Percentiles rank a stretch among this genome's conserved stretches.
These are phyloP conservation scores for Recurvirostra avosetta DNA, from an alignment of 2,113 vertebrate genomes.

Conservation along the genomic window DNA sequence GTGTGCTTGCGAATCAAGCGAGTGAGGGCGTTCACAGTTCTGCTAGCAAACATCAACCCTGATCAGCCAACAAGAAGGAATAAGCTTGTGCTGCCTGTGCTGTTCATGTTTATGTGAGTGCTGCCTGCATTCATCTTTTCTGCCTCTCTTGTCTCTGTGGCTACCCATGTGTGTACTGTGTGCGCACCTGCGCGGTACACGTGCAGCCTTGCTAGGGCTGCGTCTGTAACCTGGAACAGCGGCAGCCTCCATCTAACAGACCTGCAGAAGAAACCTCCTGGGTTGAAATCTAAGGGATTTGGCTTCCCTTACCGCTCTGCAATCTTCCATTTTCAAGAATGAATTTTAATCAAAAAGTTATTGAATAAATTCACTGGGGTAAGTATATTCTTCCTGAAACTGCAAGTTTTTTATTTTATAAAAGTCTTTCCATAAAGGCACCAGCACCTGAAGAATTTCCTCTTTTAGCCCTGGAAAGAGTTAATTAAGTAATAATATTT, in stretches of 20 bases:
- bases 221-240: background rate
- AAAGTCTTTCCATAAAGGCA: background rate
- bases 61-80: background rate
- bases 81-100: background rate
- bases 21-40: background rate
- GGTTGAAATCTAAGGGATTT: background rate
- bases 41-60: background rate
- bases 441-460: background rate
- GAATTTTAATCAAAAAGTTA: background rate
- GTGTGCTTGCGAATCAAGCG: background rate
- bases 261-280: background rate
- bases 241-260: background rate
- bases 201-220: background rate
- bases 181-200: fast-evolving
- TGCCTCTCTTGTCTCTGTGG: background rate
- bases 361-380: background rate
- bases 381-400: background rate
- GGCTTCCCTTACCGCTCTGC: background rate
- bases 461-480: background rate
- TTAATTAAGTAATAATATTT: background rate
- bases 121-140: background rate
- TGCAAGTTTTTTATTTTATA: background rate
- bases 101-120: background rate
- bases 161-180: fast-evolving
- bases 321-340: background rate